These are phyloP conservation scores for Tipula vernalis DNA, from an alignment of 2,888 invertebrate species.

Conservation along the genomic window DNA sequence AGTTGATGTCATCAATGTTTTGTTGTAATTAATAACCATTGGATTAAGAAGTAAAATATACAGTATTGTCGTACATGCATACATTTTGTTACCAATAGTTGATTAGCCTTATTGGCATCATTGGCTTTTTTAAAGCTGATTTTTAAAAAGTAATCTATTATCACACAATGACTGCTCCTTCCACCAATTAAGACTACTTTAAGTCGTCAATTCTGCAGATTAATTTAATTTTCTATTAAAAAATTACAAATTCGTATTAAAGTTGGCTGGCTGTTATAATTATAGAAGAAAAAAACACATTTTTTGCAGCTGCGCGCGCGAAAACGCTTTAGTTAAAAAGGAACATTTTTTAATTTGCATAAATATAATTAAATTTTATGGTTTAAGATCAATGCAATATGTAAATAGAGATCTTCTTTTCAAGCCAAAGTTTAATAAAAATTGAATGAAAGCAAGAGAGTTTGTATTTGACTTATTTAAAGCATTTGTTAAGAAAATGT, in stretches of 20 bases:
- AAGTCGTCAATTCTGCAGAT: background rate
- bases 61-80: too few species aligned
- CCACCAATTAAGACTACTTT: background rate
- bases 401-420: background rate
- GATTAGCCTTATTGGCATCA: too few species aligned
- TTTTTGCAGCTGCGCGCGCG: background rate
- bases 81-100: too few species aligned
- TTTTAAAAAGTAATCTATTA: too few species aligned
- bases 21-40: too few species aligned
- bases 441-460: too few species aligned
- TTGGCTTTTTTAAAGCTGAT: too few species aligned
- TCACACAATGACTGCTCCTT: background rate
- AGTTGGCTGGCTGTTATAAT: background rate
- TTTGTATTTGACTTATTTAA: too few species aligned
- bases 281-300: background rate
- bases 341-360: background rate
- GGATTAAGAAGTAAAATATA: too few species aligned
- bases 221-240: background rate
- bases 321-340: background rate
- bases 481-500: too few species aligned
- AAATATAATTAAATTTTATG: background rate
- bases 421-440: background rate
- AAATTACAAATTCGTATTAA: background rate
- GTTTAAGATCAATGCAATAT: background rate
- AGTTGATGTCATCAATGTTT: too few species aligned